These are phyloP conservation scores for Rhinoraja longicauda DNA, from an alignment of 2,797 vertebrate genomes.

Conservation along the genomic window DNA sequence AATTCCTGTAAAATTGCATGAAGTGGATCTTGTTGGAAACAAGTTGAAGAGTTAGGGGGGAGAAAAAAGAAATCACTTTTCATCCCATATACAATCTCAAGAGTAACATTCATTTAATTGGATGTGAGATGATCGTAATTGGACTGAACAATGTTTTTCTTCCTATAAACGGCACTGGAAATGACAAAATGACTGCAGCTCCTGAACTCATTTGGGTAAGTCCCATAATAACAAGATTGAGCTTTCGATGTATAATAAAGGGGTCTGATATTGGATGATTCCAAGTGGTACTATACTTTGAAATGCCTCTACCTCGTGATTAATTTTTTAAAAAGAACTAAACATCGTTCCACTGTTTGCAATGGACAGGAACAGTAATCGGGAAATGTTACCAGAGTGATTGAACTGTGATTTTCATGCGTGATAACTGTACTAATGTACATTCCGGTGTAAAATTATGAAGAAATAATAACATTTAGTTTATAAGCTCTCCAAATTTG, in stretches of 20 bases:
- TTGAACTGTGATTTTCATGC: background rate
- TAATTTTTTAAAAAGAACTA: background rate
- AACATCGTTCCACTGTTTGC: background rate
- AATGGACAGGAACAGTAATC: background rate
- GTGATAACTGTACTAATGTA: background rate
- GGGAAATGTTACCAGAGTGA: background rate
- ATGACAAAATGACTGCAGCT: background rate
- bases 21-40: background rate
- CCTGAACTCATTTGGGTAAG: constrained; percentile 1
- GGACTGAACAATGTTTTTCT: background rate
- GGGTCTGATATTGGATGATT: background rate
- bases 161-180: background rate
- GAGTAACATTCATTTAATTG: background rate
- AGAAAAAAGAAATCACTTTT: constrained; percentile 9
- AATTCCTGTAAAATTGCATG: background rate
- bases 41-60: background rate
- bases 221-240: background rate
- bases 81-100: background rate
- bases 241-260: background rate
- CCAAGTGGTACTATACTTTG: background rate
- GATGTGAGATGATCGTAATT: background rate
- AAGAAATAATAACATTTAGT: background rate
- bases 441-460: background rate
- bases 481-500: background rate
- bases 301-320: background rate